phyloP scores from a whole-genome alignment of 2,888 invertebrate species.

The Drosophila nigricruria region DNA sequence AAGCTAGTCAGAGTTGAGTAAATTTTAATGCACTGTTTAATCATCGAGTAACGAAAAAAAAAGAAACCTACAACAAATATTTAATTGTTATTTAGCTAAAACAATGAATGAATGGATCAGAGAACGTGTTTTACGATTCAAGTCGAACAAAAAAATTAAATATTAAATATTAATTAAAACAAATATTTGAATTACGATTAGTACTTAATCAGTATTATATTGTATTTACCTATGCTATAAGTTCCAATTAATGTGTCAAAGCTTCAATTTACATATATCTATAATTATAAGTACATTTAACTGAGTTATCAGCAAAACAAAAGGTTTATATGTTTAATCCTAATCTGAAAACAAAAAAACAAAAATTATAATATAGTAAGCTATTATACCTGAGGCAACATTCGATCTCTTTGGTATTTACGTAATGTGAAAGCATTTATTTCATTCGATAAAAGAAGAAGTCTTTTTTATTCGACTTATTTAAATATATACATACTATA shows the following conservation, averaged over 20 bases:
- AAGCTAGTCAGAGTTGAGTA: constrained; percentile 63
- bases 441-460: constrained; percentile 24
- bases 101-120: constrained; percentile 10
- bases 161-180: constrained; percentile 40
- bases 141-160: constrained; percentile 31
- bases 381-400: constrained; percentile 17
- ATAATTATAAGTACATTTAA: constrained; percentile 30
- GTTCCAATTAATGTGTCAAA: constrained; percentile 55
- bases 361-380: neutral
- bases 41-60: constrained; percentile 78
- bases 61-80: constrained; percentile 46
- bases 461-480: constrained; percentile 32
- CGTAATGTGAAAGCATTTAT: constrained; percentile 65
- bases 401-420: constrained; percentile 39
- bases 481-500: neutral
- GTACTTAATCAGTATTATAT: constrained; percentile 60
- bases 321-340: neutral
- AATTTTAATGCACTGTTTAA: constrained; percentile 84
- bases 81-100: constrained; percentile 77
- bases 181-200: constrained; percentile 41
- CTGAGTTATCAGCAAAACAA: constrained; percentile 5
- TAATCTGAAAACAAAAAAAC: neutral
- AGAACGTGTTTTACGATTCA: constrained; percentile 36
- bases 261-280: constrained; percentile 22
- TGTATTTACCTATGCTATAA: constrained; percentile 45